Percentiles rank a stretch among this genome's conserved stretches.
Conservation (phyloP, 2,113 vertebrate species). For the Salvator merianae region DNA sequence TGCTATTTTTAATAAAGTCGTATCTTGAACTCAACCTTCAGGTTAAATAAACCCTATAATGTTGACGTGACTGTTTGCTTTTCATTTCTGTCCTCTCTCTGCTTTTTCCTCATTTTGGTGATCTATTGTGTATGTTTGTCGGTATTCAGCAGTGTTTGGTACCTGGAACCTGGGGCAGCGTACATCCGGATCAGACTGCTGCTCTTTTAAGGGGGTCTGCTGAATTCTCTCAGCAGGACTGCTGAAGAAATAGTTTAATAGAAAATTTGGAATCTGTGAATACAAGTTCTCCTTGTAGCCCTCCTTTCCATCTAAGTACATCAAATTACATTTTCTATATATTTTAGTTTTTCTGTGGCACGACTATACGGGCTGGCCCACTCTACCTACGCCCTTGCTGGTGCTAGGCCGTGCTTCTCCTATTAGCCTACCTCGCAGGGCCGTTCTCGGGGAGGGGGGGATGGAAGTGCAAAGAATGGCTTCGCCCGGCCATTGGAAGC, state of each 20-base stretch:
- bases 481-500: no score
- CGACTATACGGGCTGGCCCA: no score
- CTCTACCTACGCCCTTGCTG: no score
- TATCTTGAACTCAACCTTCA: slow-evolving; percentile 61
- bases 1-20: slow-evolving; percentile 73
- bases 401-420: no score
- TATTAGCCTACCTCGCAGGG: no score
- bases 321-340: neutral
- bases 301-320: neutral
- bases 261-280: neutral
- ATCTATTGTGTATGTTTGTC: neutral
- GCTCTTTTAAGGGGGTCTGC: no score
- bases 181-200: neutral
- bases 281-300: neutral
- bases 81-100: neutral
- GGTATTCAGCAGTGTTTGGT: neutral
- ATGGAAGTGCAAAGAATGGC: no score
- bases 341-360: neutral
- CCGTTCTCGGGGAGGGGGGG: no score
- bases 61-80: slow-evolving; percentile 50
- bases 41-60: slow-evolving; percentile 66
- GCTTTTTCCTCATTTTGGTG: neutral
- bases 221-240: neutral
- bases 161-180: neutral
- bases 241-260: neutral